A percentile compares a stretch with the other conserved stretches of the same genome.
phyloP scores from a whole-genome alignment of 2,888 invertebrate species.

The Cylindroiulus punctatus region DNA sequence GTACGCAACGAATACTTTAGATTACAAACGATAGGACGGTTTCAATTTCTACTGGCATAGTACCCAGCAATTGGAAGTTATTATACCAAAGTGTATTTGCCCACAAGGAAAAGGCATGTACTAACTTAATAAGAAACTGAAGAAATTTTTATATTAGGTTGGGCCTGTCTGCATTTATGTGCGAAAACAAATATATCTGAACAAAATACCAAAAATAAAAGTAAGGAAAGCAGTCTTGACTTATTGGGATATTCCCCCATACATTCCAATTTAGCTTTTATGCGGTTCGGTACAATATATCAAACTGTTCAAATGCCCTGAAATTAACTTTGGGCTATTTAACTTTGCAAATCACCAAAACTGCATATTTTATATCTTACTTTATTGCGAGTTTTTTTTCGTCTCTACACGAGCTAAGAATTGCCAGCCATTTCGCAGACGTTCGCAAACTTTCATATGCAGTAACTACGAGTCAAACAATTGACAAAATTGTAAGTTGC shows the following conservation, averaged over 20 bases:
- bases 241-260: conserved; percentile 13
- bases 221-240: background rate
- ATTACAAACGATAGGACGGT: no score
- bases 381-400: conserved; percentile 8
- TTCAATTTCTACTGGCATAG: background rate
- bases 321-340: conserved; percentile 42
- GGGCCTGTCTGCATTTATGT: background rate
- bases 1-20: background rate
- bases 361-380: conserved; percentile 34
- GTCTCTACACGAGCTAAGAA: background rate
- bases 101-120: background rate
- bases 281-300: conserved; percentile 2
- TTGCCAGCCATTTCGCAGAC: conserved; percentile 24
- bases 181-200: background rate
- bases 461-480: background rate
- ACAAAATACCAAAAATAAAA: background rate
- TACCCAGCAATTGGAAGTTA: background rate
- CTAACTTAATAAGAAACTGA: conserved; percentile 15
- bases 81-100: background rate
- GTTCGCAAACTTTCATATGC: conserved; percentile 22
- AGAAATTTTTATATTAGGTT: background rate
- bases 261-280: conserved; percentile 4
- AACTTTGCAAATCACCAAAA: conserved; percentile 42
- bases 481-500: conserved; percentile 37
- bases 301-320: conserved; percentile 20